These are phyloP conservation scores for Sciurus carolinensis DNA, from an alignment of 2,797 vertebrate species.

Conservation along the genomic window DNA sequence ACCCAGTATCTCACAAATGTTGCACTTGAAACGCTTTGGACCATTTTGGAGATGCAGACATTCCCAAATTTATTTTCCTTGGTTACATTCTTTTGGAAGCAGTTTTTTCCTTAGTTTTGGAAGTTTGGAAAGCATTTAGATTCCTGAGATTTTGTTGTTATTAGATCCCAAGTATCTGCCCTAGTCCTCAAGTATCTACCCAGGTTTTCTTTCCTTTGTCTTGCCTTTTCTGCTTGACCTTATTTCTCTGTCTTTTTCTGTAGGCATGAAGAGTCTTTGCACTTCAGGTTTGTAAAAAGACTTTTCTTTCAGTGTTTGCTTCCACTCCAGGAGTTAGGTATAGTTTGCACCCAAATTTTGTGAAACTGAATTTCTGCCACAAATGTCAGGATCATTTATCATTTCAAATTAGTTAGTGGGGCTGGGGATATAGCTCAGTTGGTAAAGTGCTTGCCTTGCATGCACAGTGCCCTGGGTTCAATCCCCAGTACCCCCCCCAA, in stretches of 20 bases:
- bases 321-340: neutral
- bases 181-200: neutral
- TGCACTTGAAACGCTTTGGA: neutral
- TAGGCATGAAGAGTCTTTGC: neutral
- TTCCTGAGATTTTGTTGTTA: slow-evolving; percentile 26
- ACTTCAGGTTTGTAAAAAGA: neutral
- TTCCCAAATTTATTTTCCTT: neutral
- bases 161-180: neutral
- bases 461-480: too few species aligned
- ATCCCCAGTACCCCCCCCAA: too few species aligned
- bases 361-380: slow-evolving; percentile 3
- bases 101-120: neutral
- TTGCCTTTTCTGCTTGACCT: neutral
- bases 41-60: neutral
- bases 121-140: neutral
- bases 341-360: neutral
- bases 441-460: too few species aligned
- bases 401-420: neutral
- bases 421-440: too few species aligned
- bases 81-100: neutral
- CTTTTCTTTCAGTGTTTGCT: slow-evolving; percentile 9
- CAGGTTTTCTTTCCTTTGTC: neutral
- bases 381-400: slow-evolving; percentile 22
- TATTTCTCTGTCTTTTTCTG: neutral
- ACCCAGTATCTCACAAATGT: neutral